Base-by-base conservation (phyloP, 2,797 vertebrate genomes). In the Kryptolebias ocellatus region DNA sequence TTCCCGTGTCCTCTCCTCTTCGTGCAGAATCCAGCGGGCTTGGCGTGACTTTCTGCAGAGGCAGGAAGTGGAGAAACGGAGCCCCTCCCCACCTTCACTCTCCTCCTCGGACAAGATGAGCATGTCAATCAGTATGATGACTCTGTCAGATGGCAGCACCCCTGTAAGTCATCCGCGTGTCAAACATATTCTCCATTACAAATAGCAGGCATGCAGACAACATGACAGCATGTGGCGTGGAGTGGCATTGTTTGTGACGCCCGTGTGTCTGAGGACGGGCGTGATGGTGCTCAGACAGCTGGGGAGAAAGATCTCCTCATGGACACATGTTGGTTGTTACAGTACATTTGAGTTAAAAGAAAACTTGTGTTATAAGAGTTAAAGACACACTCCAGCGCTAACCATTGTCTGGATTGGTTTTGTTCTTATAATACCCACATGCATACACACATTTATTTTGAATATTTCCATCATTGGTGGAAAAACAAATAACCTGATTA, bases 71-170 rank as follows among this genome's bases (percentile, higher is more conserved):
- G 96, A 94, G 85, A 96, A 97, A 83, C 82, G 92, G 77, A 97
- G 96, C 77, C 95, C 94, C 0, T 98, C 96, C 5, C 95, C 94
- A 0, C 87, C 91, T 0, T 96, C 96, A 0, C 81, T 94, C 16
- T 96, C 94, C 64, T 95, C 95, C 64, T 97, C 95, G 0, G 95
- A 94, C 79, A 96, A 96, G 93, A 95, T 96, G 94, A 98, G 97
- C 95, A 95, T 94, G 45, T 99, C 97, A 0, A 90, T 95, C 93
- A 98, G 97, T 93, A 96, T 96, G 95, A 95, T 91, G 87, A 98
- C 96, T 64, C 95, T 98, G 74, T 99, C 97, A 0, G 94, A 96
- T 6, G 93, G 96, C 93, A 96, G 96, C 95, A 96, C 95, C 1
- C 96, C 96, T 0, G 97, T 98, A 92, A 98, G 97, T 95, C 77